Conservation (phyloP, 1,140 invertebrate species). For the Trichoplusia ni region DNA sequence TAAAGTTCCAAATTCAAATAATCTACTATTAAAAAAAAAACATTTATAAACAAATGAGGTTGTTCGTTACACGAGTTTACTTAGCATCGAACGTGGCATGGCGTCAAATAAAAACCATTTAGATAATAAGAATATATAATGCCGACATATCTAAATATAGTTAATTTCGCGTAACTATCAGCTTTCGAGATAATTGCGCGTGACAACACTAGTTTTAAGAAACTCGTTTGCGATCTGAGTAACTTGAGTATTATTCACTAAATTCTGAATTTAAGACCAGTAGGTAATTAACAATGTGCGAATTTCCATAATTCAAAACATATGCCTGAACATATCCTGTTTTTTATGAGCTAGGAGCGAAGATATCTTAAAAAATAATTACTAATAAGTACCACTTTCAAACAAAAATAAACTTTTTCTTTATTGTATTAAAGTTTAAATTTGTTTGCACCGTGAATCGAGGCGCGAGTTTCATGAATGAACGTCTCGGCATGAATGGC, state of each 20-base stretch:
- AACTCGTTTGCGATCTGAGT: neutral
- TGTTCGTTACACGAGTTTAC: no score
- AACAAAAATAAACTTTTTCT: slow-evolving; percentile 15
- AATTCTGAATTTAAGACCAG: neutral
- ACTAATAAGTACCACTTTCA: neutral
- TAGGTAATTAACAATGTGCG: slow-evolving; percentile 18
- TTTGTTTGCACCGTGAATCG: neutral
- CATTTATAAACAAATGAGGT: no score
- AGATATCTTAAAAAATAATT: slow-evolving; percentile 5
- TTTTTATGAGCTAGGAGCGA: slow-evolving; percentile 18
- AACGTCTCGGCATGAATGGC: slow-evolving; percentile 46
- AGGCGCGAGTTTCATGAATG: slow-evolving; percentile 51
- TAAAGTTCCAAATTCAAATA: no score
- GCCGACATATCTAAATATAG: no score
- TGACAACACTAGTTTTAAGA: slow-evolving; percentile 7
- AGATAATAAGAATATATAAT: no score
- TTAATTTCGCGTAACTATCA: no score
- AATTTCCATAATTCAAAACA: slow-evolving; percentile 25
- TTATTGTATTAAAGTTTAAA: neutral
- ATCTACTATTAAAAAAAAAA: no score
- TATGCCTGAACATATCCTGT: slow-evolving; percentile 20
- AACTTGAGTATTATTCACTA: neutral
- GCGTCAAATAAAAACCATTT: no score
- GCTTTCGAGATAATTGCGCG: neutral
- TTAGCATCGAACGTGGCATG: no score